Conservation (phyloP, 2,113 vertebrate genomes). For the Sciurus niger region DNA sequence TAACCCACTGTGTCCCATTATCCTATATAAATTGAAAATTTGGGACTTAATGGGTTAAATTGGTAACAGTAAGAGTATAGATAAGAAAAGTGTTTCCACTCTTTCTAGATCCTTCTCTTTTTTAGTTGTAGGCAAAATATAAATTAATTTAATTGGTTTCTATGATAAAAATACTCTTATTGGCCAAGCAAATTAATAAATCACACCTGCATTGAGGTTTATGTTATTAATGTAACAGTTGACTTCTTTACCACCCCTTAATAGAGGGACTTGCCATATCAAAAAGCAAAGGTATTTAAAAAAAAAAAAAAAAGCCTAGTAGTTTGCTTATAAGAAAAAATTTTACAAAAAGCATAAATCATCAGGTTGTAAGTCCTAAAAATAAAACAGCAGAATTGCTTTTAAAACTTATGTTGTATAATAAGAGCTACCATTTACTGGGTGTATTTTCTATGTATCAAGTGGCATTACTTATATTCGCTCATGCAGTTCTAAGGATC, state of each 20-base stretch:
- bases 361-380: conserved; percentile 28
- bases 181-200: conserved; percentile 44
- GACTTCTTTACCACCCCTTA: conserved; percentile 9
- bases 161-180: neutral
- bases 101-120: conserved; percentile 26
- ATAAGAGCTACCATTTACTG: neutral
- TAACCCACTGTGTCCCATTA: neutral
- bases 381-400: neutral
- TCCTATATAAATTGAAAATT: neutral
- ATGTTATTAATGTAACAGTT: conserved; percentile 40
- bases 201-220: neutral
- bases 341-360: neutral
- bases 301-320: neutral
- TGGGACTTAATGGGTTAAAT: neutral
- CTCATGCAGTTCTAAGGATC: neutral
- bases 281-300: neutral
- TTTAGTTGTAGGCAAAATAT: neutral
- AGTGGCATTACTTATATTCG: neutral
- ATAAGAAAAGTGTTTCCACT: neutral
- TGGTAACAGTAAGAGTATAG: neutral
- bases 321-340: conserved; percentile 19
- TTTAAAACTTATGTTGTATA: conserved; percentile 19
- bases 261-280: neutral
- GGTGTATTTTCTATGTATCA: neutral
- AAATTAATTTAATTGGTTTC: neutral